These are phyloP conservation scores for Catharus bicknelli DNA, from an alignment of 2,113 vertebrate species.

Conservation along the genomic window DNA sequence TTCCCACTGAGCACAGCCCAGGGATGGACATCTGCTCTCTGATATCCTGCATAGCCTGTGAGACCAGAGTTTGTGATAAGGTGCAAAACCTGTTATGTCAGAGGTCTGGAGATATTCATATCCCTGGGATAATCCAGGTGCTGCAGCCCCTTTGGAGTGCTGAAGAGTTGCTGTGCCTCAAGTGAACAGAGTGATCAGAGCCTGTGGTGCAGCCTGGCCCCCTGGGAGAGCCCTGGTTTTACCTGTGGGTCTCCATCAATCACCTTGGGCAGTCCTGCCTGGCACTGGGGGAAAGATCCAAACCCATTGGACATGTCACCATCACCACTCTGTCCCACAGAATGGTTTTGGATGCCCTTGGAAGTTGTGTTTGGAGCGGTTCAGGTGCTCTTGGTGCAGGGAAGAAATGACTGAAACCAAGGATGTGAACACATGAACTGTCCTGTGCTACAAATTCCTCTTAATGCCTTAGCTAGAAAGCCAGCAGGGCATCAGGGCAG, in stretches of 20 bases:
- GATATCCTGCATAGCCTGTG: background rate
- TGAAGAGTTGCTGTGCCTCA: background rate
- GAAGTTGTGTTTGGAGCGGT: background rate
- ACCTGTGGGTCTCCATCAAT: background rate
- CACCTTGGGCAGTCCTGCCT: background rate
- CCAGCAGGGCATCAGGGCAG: background rate
- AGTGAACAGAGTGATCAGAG: background rate
- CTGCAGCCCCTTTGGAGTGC: background rate
- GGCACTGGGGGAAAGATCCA: background rate
- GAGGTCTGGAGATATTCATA: background rate
- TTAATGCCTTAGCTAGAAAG: background rate
- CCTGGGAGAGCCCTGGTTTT: rapidly evolving
- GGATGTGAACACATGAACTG: background rate
- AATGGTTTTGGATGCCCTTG: background rate
- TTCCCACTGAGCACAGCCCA: background rate
- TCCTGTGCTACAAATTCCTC: background rate
- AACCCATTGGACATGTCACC: rapidly evolving
- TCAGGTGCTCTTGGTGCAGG: background rate
- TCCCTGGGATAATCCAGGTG: background rate
- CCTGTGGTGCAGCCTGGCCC: background rate
- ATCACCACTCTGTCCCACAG: background rate
- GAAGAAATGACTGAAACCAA: background rate
- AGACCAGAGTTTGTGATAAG: background rate
- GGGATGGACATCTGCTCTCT: background rate
- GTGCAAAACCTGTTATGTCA: background rate